Evolutionary conservation across 2,888 invertebrate genomes (phyloP).

Genomic region (Lithophane socia): DNA sequence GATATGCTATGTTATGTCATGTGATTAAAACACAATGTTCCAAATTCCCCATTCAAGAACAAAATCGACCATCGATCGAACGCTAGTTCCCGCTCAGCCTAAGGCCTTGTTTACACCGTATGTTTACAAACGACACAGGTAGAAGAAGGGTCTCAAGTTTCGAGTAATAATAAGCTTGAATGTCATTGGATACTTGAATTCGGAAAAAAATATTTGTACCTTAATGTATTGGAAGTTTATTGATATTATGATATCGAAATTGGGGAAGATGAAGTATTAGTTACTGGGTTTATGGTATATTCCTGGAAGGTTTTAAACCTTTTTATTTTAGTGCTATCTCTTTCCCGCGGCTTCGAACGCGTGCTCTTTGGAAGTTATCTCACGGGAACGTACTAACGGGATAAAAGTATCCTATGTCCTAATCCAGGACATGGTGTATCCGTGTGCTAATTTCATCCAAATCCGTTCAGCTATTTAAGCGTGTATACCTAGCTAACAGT

Average conservation of each 20-base stretch:
- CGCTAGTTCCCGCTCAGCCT: neutral
- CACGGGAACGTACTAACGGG: neutral
- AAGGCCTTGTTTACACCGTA: slow-evolving; percentile 9
- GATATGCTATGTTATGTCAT: too few species aligned
- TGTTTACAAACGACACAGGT: slow-evolving; percentile 46
- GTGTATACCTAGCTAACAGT: neutral
- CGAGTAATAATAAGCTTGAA: slow-evolving; percentile 33
- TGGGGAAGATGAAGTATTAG: neutral
- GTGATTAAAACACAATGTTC: neutral
- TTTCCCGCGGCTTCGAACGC: neutral
- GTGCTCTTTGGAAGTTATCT: neutral
- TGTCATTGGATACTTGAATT: slow-evolving; percentile 33
- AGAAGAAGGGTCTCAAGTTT: slow-evolving; percentile 45
- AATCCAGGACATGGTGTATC: neutral
- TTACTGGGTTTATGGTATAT: neutral
- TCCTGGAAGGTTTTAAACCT: neutral
- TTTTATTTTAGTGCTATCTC: neutral
- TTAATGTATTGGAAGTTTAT: slow-evolving; percentile 25
- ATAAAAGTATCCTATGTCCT: neutral
- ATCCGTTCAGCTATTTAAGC: neutral
- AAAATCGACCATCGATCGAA: neutral
- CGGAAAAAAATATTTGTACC: slow-evolving; percentile 16
- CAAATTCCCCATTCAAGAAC: neutral
- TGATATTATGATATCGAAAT: slow-evolving; percentile 11
- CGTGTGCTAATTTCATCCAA: neutral